Percentiles rank a stretch among this genome's conserved stretches.
Conservation (phyloP, 64 coral and sea anemone species). For the Montipora foliosa region DNA sequence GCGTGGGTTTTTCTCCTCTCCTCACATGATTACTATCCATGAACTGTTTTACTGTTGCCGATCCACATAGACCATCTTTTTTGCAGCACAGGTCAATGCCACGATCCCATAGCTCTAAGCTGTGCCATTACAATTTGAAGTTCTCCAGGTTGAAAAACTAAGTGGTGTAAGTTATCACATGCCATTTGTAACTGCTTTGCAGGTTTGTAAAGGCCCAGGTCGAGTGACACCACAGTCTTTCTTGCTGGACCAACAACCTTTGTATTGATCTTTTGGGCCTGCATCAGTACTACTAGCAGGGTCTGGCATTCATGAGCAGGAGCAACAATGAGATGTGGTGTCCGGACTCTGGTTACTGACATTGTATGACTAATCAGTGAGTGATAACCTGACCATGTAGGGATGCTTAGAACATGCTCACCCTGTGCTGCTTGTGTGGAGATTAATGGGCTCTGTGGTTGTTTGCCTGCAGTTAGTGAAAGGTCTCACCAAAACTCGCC, state of each 20-base stretch:
- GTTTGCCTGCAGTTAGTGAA: neutral
- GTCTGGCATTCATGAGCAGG: neutral
- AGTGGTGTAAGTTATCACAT: neutral
- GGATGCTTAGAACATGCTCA: neutral
- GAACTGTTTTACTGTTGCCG: conserved; percentile 68
- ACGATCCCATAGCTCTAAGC: conserved; percentile 23
- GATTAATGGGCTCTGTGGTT: neutral
- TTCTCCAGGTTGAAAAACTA: neutral
- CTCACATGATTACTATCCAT: conserved; percentile 25
- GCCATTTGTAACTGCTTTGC: conserved; percentile 32
- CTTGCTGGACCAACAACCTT: neutral
- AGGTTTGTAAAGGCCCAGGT: neutral
- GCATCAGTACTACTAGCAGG: neutral
- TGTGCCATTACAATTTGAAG: conserved; percentile 16
- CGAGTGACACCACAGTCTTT: neutral
- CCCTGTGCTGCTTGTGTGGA: neutral
- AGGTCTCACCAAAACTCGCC: neutral
- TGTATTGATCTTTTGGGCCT: neutral
- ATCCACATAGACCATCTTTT: conserved; percentile 36
- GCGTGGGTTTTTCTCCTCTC: conserved; percentile 26
- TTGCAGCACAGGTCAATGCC: conserved; percentile 66
- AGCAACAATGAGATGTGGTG: neutral
- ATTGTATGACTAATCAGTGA: neutral
- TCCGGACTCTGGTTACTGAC: neutral
- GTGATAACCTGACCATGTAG: neutral